These are phyloP conservation scores for Eupeodes luniger DNA, from an alignment of 2,888 invertebrate genomes.

Conservation along the genomic window DNA sequence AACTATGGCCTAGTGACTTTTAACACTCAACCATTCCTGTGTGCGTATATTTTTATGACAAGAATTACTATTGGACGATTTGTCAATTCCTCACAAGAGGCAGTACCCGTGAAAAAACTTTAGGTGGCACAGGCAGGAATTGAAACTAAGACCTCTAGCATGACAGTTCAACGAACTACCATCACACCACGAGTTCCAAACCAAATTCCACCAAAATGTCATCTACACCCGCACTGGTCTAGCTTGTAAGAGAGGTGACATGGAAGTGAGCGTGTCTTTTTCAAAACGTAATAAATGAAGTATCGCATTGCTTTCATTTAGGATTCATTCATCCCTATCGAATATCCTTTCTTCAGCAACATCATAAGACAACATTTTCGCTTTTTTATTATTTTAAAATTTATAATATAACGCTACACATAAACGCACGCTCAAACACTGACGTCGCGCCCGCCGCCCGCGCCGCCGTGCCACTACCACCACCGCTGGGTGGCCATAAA, in stretches of 20 bases:
- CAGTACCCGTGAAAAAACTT: no score
- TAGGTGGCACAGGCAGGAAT: no score
- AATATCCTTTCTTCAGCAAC: constrained; percentile 33
- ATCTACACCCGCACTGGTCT: background rate
- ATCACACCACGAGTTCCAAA: no score
- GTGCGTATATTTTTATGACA: no score
- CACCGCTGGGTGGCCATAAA: constrained; percentile 73
- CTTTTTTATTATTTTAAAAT: constrained; percentile 74
- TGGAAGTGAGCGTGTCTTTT: constrained; percentile 66
- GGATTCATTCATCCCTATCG: constrained; percentile 67
- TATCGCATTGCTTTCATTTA: constrained; percentile 74
- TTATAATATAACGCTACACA: constrained; percentile 55
- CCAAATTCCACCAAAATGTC: no score
- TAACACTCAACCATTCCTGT: no score
- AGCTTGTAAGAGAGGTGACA: background rate
- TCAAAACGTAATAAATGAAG: constrained; percentile 70
- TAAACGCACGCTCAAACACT: constrained; percentile 30
- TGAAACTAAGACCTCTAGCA: no score
- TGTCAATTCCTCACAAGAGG: no score
- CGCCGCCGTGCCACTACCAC: background rate
- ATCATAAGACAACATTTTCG: constrained; percentile 56
- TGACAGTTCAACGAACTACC: no score
- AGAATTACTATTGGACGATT: no score
- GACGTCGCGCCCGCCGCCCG: no score
- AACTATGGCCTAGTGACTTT: no score